Conservation (phyloP, 2,888 invertebrate species). For the Eupithecia tripunctaria region DNA sequence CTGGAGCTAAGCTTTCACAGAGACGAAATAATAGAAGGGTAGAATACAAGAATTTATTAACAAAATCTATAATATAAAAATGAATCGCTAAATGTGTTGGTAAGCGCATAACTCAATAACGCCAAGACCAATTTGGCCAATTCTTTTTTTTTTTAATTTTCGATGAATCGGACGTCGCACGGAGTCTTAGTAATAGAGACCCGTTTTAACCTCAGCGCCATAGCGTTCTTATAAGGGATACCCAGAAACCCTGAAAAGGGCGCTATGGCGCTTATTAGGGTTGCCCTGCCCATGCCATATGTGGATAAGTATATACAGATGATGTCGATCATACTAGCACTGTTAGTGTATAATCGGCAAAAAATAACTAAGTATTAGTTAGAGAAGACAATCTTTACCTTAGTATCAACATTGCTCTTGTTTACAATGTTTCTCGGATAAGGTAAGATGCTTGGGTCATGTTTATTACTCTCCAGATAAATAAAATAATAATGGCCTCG, state of each 20-base stretch:
- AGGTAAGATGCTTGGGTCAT: neutral
- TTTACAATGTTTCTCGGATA: neutral
- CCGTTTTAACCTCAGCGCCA: too few relatives aligned
- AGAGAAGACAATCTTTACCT: neutral
- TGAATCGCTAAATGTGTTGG: too few relatives aligned
- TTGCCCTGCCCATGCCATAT: neutral
- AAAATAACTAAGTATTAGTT: neutral
- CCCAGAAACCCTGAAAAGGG: too few relatives aligned
- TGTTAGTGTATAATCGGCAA: neutral
- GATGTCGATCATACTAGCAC: neutral
- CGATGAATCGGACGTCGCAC: too few relatives aligned
- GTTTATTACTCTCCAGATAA: neutral
- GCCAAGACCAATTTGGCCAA: too few relatives aligned
- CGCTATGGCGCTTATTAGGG: too few relatives aligned
- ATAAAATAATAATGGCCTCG: constrained; percentile 4
- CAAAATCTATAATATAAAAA: too few relatives aligned
- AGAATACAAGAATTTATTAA: neutral
- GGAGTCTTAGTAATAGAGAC: too few relatives aligned
- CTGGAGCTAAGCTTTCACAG: neutral
- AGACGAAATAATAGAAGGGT: neutral
- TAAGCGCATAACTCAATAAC: too few relatives aligned
- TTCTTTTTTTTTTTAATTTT: too few relatives aligned
- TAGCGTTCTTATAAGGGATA: too few relatives aligned
- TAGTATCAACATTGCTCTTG: neutral
- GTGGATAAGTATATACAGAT: neutral